Conservation (phyloP, 1,140 invertebrate genomes). For the Aleiodes sp. region DNA sequence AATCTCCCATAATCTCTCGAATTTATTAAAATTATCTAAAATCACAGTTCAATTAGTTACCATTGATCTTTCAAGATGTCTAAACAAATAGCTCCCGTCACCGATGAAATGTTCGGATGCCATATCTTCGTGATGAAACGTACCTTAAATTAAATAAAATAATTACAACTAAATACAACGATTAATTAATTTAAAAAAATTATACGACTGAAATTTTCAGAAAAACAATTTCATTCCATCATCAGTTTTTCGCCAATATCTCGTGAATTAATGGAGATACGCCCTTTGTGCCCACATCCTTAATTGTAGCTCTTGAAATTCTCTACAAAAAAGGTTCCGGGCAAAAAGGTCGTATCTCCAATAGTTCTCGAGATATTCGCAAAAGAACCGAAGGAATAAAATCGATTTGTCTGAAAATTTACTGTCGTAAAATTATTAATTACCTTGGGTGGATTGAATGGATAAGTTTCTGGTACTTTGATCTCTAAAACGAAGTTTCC, state of each 20-base stretch:
- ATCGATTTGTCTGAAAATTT: slow-evolving; percentile 39
- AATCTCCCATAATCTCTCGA: too few species aligned
- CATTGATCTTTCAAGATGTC: slow-evolving; percentile 99
- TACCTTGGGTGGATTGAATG: slow-evolving; percentile 98
- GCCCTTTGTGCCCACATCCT: neutral
- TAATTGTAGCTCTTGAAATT: neutral
- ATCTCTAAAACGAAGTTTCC: slow-evolving; percentile 95
- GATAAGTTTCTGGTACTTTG: slow-evolving; percentile 98
- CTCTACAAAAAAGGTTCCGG: too few species aligned
- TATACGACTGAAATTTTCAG: neutral
- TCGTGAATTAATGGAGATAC: neutral
- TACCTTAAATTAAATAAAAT: slow-evolving; percentile 69
- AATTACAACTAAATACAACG: slow-evolving; percentile 20
- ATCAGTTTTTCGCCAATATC: neutral
- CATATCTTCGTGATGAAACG: slow-evolving; percentile 97
- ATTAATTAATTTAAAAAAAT: slow-evolving; percentile 6
- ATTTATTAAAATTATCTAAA: neutral
- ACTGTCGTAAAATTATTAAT: too few species aligned
- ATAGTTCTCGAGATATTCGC: neutral
- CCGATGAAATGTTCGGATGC: slow-evolving; percentile 99
- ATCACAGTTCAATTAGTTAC: slow-evolving; percentile 62
- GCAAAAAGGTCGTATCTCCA: too few species aligned
- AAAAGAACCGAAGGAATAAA: neutral
- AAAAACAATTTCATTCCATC: neutral
- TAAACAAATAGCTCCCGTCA: slow-evolving; percentile 98